Percentiles rank a stretch among this genome's conserved stretches.
These are phyloP conservation scores for Molorchus minor DNA, from an alignment of 2,888 invertebrate species.

Conservation along the genomic window DNA sequence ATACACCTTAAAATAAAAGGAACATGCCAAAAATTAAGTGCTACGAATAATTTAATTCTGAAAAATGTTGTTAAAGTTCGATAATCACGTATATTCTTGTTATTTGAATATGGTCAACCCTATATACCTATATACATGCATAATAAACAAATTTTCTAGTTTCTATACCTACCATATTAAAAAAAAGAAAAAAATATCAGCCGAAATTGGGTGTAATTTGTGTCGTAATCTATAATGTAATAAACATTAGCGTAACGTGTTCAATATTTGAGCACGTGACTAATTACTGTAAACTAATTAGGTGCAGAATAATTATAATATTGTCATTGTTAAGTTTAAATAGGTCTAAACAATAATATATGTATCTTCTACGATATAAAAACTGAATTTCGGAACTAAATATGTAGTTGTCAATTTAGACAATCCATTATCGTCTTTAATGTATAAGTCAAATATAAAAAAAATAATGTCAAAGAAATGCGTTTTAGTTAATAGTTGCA, in stretches of 20 bases:
- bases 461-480: background rate
- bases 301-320: too few species aligned
- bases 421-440: too few species aligned
- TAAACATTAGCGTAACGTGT: constrained; percentile 15
- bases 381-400: background rate
- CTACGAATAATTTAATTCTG: too few species aligned
- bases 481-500: background rate
- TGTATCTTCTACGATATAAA: background rate
- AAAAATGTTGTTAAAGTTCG: too few species aligned
- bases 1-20: too few species aligned
- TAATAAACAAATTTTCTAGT: constrained; percentile 7
- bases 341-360: background rate
- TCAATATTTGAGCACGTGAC: constrained; percentile 15
- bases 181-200: constrained; percentile 2
- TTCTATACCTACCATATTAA: background rate
- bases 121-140: too few species aligned
- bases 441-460: too few species aligned
- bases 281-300: constrained; percentile 17
- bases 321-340: background rate
- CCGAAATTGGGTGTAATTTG: background rate
- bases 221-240: constrained; percentile 13
- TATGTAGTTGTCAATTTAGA: background rate
- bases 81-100: too few species aligned
- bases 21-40: too few species aligned
- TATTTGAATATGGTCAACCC: too few species aligned